Base-by-base conservation (phyloP, 2,888 invertebrate species). In the Andrena fulva region DNA sequence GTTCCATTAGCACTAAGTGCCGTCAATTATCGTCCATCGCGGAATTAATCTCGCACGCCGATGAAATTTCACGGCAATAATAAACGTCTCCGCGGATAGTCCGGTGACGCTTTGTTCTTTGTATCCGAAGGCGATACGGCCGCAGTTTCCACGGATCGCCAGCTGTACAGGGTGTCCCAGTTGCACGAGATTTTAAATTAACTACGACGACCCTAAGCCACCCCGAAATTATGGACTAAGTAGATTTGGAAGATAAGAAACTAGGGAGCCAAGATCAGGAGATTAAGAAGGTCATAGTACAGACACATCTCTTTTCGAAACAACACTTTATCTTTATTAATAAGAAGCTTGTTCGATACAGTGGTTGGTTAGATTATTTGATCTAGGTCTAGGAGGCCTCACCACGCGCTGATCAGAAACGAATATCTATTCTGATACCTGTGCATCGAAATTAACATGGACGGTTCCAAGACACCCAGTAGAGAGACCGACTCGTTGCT, bases 401-500 rank as follows among this genome's bases (percentile, higher is more conserved):
- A 0, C 42, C 42, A 5, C 16, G 12, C 4, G 4, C 12, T 16
- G 16, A 12, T 42, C 16, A 16, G 12, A 16, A 16, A 16, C 4
- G 4, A 42, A 42, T 42, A 16, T 4, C 42, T 5, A 12, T 12
- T 42, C 42, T 16, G 42, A 20, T n/a, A 54, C 1, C 20, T 24
- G 8, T 20, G 56, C 63, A 63, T 27, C 10, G 63, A 63, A 42
- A 42, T 56, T 10, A 24, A 1, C 12, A n/a, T 42, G 20, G 6
- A 48, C 5, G 12, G 31, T 60, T 50, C n/a, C 7, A 5, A 48
- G 77, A 67, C 77, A 78, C 67, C 77, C 67, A 60, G 74, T 68
- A 60, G 33, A 69, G 62, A 42, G 67, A n/a, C 60, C 70, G 80
- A 80, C 84, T 84, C 87, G 86, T 90, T 90, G 89, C 90, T 89